Conservation (phyloP, 2,888 invertebrate genomes). For the Oscheius myriophilus region DNA sequence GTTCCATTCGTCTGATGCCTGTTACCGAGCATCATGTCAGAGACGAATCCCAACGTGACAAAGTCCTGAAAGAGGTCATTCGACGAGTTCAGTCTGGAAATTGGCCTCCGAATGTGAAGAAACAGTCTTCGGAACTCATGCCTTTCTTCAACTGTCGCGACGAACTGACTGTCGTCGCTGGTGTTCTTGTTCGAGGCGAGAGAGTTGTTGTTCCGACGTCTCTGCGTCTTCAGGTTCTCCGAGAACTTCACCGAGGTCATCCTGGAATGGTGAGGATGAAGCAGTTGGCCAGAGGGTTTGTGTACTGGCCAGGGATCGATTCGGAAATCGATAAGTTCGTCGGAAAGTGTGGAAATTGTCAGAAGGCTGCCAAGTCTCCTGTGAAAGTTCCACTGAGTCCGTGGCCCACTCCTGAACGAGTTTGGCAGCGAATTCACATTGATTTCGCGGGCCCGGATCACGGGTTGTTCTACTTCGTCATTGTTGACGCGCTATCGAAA, state of each 20-base stretch:
- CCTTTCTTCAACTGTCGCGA: too few relatives aligned
- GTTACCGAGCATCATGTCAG: constrained; percentile 14
- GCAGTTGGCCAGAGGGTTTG: constrained; percentile 54
- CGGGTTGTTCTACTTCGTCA: constrained; percentile 67
- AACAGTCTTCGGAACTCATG: too few relatives aligned
- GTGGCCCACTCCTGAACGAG: constrained; percentile 61
- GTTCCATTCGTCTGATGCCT: too few relatives aligned
- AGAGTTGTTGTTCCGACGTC: constrained; percentile 59
- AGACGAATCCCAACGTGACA: constrained; percentile 3
- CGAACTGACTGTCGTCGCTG: too few relatives aligned
- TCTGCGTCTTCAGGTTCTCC: constrained; percentile 43
- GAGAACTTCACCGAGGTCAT: constrained; percentile 61
- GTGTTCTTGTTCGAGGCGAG: neutral
- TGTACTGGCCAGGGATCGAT: constrained; percentile 64
- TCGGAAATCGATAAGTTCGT: constrained; percentile 46
- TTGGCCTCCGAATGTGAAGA: too few relatives aligned
- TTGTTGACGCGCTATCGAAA: constrained; percentile 64
- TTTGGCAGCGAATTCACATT: too few relatives aligned
- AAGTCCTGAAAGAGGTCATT: too few relatives aligned
- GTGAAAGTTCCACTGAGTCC: constrained; percentile 53
- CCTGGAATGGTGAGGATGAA: constrained; percentile 65
- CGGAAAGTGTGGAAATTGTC: constrained; percentile 48
- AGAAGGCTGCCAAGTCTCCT: constrained; percentile 37
- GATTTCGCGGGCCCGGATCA: constrained; percentile 72
- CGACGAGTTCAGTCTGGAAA: too few relatives aligned